These are phyloP conservation scores for Xestoiulus laeticollis DNA, from an alignment of 2,888 invertebrate genomes.

Conservation along the genomic window DNA sequence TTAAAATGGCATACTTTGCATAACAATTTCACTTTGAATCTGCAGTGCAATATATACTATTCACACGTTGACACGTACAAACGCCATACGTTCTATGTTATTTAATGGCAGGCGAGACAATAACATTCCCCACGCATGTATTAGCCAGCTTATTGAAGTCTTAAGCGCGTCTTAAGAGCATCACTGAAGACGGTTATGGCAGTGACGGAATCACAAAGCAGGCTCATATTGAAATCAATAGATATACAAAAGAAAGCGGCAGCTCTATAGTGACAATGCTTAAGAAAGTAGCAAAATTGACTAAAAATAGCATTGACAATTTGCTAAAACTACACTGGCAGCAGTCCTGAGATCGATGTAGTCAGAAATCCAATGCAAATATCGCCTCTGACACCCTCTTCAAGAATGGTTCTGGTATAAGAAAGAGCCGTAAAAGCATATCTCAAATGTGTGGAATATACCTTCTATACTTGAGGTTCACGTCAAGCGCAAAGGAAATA, in stretches of 20 bases:
- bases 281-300: not conserved
- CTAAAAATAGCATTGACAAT: not conserved
- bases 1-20: too few species aligned
- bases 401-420: not conserved
- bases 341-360: not conserved
- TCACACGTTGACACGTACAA: not conserved
- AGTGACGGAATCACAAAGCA: not conserved
- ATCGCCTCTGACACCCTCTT: not conserved
- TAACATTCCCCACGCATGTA: not conserved
- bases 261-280: not conserved
- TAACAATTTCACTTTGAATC: too few species aligned
- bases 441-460: not conserved
- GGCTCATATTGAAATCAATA: constrained; percentile 1
- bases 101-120: not conserved
- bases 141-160: constrained; percentile 32
- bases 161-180: not conserved
- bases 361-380: not conserved
- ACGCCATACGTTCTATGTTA: not conserved
- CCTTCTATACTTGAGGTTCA: not conserved
- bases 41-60: not conserved
- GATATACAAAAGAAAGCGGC: not conserved
- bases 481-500: not conserved
- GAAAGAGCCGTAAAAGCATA: not conserved
- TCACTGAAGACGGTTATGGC: not conserved
- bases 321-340: not conserved